These are phyloP conservation scores for Gavia stellata DNA, from an alignment of 2,113 vertebrate genomes.

Conservation along the genomic window DNA sequence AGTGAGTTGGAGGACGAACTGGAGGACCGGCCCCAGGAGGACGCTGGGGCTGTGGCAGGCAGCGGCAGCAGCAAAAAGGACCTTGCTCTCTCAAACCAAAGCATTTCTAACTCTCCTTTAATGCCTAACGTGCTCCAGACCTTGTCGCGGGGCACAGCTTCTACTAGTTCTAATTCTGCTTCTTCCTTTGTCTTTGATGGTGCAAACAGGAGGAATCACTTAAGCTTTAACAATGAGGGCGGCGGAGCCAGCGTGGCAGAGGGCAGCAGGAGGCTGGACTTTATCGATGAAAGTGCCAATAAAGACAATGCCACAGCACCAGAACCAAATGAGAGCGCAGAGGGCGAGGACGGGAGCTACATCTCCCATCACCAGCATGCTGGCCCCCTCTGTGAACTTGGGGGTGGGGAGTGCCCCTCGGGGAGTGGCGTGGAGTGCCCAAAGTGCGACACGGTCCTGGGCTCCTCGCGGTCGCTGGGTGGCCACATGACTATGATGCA, in stretches of 20 bases:
- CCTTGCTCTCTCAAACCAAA: slow-evolving; percentile 99
- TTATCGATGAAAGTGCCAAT: slow-evolving; percentile 98
- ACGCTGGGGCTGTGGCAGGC: slow-evolving; percentile 77
- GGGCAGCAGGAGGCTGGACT: slow-evolving; percentile 88
- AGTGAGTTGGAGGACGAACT: slow-evolving; percentile 84
- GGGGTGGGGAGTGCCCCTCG: slow-evolving; percentile 89
- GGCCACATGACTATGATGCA: slow-evolving; percentile 99
- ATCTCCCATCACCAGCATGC: slow-evolving; percentile 81
- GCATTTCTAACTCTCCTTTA: slow-evolving; percentile 99
- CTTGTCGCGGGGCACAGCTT: slow-evolving; percentile 86
- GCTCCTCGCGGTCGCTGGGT: slow-evolving; percentile 94
- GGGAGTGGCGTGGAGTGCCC: slow-evolving; percentile 97
- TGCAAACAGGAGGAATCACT: slow-evolving; percentile 89
- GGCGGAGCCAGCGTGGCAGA: slow-evolving; percentile 84
- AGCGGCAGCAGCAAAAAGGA: slow-evolving; percentile 83
- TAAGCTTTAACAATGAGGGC: slow-evolving; percentile 99
- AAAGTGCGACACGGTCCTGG: slow-evolving; percentile 95
- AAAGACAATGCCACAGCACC: slow-evolving; percentile 97
- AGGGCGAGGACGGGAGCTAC: slow-evolving; percentile 91
- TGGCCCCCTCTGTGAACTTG: slow-evolving; percentile 89
- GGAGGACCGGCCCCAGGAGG: slow-evolving; percentile 84
- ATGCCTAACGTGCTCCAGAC: slow-evolving; percentile 98
- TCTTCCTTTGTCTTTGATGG: slow-evolving; percentile 91
- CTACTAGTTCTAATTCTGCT: slow-evolving; percentile 88
- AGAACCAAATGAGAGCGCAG: slow-evolving; percentile 98